Evolutionary conservation across 2,888 invertebrate species (phyloP).

Genomic region (Enchytraeus crypticus): DNA sequence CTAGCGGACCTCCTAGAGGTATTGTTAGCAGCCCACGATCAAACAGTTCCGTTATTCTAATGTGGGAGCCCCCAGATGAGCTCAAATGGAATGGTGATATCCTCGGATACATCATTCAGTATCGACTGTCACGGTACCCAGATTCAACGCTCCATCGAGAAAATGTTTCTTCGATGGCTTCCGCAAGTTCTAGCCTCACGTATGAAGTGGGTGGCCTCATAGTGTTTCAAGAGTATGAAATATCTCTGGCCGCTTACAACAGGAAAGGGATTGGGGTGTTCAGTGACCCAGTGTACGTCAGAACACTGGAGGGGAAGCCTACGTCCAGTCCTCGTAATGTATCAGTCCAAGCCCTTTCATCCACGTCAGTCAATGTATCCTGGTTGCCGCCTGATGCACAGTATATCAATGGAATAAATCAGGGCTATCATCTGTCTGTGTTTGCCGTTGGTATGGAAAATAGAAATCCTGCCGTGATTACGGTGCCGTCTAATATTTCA

Average conservation of each 20-base stretch:
- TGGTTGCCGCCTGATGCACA: conserved; percentile 98
- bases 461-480: conserved; percentile 24
- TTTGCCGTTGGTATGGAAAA: conserved; percentile 32
- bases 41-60: conserved; percentile 87
- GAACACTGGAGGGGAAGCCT: conserved; percentile 90
- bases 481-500: conserved; percentile 31
- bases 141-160: conserved; percentile 56
- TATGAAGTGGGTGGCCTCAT: conserved; percentile 84
- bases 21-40: conserved; percentile 90
- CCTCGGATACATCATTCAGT: conserved; percentile 82
- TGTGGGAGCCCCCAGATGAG: conserved; percentile 88
- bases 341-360: conserved; percentile 68
- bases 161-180: conserved; percentile 52
- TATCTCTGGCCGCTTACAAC: conserved; percentile 90
- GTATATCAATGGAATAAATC: conserved; percentile 94
- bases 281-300: conserved; percentile 80
- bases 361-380: conserved; percentile 64
- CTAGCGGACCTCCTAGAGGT: conserved; percentile 87
- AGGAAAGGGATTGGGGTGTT: conserved; percentile 89
- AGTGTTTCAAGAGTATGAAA: conserved; percentile 93
- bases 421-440: conserved; percentile 70
- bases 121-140: conserved; percentile 81
- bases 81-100: conserved; percentile 92
- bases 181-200: conserved; percentile 39
- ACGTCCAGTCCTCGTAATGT: conserved; percentile 82